phyloP scores from a whole-genome alignment of 1,140 invertebrate genomes.

The Dufourea novaeangliae region DNA sequence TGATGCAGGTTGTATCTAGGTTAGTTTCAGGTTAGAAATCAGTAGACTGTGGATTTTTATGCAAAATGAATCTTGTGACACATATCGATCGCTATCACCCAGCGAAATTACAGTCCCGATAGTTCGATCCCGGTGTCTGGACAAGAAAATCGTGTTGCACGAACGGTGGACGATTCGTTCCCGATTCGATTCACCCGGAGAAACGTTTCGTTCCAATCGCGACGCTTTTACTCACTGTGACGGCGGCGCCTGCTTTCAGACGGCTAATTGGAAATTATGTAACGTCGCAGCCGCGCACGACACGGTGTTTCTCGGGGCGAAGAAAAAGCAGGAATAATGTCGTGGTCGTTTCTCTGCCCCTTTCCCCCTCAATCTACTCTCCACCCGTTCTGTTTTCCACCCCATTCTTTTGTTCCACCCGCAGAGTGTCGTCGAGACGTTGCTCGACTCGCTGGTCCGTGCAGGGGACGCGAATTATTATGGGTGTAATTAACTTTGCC shows the following conservation, averaged over 20 bases:
- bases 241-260: conserved; percentile 2
- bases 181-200: too few relatives aligned
- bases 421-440: not conserved
- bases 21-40: too few relatives aligned
- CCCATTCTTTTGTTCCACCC: conserved; percentile 21
- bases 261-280: conserved; percentile 57
- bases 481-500: conserved; percentile 49
- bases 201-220: not conserved
- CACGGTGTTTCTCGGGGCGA: conserved; percentile 31
- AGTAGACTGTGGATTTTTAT: too few relatives aligned
- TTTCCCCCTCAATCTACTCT: not conserved
- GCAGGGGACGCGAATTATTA: conserved; percentile 24
- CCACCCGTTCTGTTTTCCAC: conserved; percentile 2
- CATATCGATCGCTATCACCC: too few relatives aligned
- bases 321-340: conserved; percentile 16
- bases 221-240: conserved; percentile 35
- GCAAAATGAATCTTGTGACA: too few relatives aligned
- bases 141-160: too few relatives aligned
- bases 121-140: too few relatives aligned
- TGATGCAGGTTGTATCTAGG: too few relatives aligned
- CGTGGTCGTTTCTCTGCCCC: not conserved
- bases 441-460: not conserved
- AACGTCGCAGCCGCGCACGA: conserved; percentile 6
- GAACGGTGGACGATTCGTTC: too few relatives aligned
- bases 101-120: too few relatives aligned